Evolutionary conservation across 2,888 invertebrate species (phyloP), one percentile per base, ranked within the genome.

Genomic region (Plebejus anna): DNA sequence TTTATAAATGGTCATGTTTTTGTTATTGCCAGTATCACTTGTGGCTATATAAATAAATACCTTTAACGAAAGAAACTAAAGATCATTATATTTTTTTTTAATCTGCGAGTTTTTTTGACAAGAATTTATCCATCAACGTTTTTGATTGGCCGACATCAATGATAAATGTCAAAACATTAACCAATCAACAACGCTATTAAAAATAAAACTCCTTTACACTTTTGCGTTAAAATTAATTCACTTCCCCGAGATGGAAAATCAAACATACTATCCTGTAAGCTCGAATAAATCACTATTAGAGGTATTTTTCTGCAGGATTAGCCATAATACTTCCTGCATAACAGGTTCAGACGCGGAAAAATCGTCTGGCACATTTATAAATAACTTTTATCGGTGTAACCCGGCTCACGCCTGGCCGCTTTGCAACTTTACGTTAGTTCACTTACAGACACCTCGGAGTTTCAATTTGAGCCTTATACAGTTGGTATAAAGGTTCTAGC

Each of bases 341-440:
- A 36, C 66, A 66, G 66, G 66, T 66, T 66, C 66, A 66, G 9
- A 66, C 32, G 66, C 66, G 66, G 66, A 66, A 71, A 71, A 71
- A 71, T 71, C 42, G 22, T 42, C 71, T n/a, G 38, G 61, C 11
- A 59, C 59, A 42, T 61, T 75, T 75, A 55, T 61, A 59, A 13
- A 47, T 75, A 51, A 75, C 32, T 70, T 66, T 38, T 70, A 55
- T 22, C 61, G 28, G 76, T 75, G 55, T 61, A 28, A 70, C 51
- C 55, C 55, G 55, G 71, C 75, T 79, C 80, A 76, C 76, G 70
- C 81, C 78, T 79, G 78, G 70, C 81, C 71, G 28, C 71, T 71
- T 77, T 76, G 72, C 78, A 78, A 79, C 82, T 82, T 81, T 81
- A 82, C 66, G 66, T 66, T 82, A 81, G 81, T 82, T 81, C 77